Evolutionary conservation across 2,797 vertebrate species (phyloP).

Genomic region (Sebastolobus altivelis): DNA sequence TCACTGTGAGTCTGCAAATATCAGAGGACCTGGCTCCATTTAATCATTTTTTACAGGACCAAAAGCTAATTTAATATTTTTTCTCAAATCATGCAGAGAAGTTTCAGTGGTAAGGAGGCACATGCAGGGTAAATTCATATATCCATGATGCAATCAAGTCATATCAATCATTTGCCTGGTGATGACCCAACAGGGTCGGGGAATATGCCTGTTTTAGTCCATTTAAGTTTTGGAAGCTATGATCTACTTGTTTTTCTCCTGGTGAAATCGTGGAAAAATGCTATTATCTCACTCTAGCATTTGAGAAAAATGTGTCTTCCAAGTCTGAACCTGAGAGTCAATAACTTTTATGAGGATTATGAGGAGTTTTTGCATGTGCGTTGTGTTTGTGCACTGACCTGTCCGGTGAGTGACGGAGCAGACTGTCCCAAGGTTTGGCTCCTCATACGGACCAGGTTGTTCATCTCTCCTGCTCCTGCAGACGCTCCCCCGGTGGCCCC

Average conservation of each 20-base stretch:
- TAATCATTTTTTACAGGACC: background rate
- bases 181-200: background rate
- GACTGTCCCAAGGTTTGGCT: constrained; percentile 94
- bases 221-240: background rate
- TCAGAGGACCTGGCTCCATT: background rate
- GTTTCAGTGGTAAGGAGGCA: background rate
- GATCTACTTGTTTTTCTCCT: background rate
- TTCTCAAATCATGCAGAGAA: background rate
- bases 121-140: background rate
- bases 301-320: background rate
- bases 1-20: constrained; percentile 23
- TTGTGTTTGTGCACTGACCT: constrained; percentile 84
- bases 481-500: constrained; percentile 60
- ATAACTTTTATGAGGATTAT: background rate
- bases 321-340: background rate
- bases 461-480: constrained; percentile 86
- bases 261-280: background rate
- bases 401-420: constrained; percentile 95
- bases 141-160: background rate
- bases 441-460: constrained; percentile 96
- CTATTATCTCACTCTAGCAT: background rate
- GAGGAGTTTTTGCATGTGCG: background rate
- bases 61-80: background rate
- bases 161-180: background rate
- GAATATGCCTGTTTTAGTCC: background rate